These are phyloP conservation scores for Urophycis tenuis DNA, from an alignment of 2,797 vertebrate genomes.

Conservation along the genomic window DNA sequence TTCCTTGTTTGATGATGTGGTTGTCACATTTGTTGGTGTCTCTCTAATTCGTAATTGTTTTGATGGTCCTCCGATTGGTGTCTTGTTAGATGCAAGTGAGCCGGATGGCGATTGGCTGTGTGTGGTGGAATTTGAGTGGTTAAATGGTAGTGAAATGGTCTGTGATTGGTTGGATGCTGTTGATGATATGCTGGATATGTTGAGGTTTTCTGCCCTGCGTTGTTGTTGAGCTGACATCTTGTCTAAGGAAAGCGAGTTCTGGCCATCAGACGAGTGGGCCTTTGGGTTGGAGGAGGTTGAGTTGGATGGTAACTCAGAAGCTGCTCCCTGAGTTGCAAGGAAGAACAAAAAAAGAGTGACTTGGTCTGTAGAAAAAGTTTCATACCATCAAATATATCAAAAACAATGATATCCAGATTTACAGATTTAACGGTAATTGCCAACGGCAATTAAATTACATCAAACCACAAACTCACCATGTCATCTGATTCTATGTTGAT, in stretches of 20 bases:
- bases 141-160: not conserved
- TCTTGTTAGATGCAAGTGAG: constrained; percentile 18
- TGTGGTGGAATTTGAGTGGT: constrained; percentile 3
- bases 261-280: constrained; percentile 6
- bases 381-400: not conserved
- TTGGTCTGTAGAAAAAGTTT: constrained; percentile 23
- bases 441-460: not conserved
- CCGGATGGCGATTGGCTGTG: constrained; percentile 17
- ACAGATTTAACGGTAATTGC: not conserved
- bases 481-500: not conserved
- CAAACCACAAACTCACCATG: not conserved
- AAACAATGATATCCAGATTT: not conserved
- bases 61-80: not conserved
- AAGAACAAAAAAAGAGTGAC: constrained; percentile 37
- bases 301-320: constrained; percentile 42
- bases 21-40: not conserved
- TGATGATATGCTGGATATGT: not conserved
- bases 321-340: constrained; percentile 35
- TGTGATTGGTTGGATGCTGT: constrained; percentile 1
- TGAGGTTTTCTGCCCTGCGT: constrained; percentile 11
- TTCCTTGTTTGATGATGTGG: constrained; percentile 1
- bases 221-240: constrained; percentile 11
- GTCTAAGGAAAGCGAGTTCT: constrained; percentile 15
- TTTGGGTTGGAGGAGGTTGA: constrained; percentile 28
- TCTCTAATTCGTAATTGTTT: not conserved